A percentile compares a stretch with the other conserved stretches of the same genome.
phyloP scores from a whole-genome alignment of 2,113 vertebrate genomes.

The Illadopsis cleaveri region DNA sequence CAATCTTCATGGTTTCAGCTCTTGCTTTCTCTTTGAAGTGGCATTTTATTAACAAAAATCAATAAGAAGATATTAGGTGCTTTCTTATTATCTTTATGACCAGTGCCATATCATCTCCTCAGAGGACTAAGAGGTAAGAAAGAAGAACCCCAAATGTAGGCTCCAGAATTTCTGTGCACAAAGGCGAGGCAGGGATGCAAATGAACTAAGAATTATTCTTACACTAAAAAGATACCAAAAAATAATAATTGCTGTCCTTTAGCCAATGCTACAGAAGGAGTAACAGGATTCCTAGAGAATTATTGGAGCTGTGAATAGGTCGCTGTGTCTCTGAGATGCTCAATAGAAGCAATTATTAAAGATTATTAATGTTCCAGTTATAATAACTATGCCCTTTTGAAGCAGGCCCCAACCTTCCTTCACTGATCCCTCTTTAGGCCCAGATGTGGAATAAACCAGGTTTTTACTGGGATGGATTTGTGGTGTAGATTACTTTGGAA shows the following conservation, averaged over 20 bases:
- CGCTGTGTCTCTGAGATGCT: neutral
- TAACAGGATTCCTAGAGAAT: neutral
- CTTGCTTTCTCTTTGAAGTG: neutral
- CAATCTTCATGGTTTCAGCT: neutral
- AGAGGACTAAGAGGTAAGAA: neutral
- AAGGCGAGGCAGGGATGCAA: neutral
- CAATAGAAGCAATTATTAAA: neutral
- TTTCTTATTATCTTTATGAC: neutral
- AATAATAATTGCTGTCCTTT: neutral
- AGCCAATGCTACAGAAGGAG: neutral
- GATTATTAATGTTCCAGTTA: neutral
- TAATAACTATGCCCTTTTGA: neutral
- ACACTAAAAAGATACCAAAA: neutral
- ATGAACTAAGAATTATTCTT: neutral
- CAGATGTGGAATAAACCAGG: neutral
- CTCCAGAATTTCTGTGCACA: neutral
- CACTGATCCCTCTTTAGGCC: neutral
- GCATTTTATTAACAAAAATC: conserved; percentile 43
- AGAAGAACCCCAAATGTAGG: neutral
- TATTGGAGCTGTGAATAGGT: neutral
- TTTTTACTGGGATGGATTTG: neutral
- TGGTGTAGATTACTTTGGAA: neutral
- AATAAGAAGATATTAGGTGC: neutral
- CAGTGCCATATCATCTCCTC: neutral
- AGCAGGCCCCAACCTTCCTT: neutral